Percentiles rank a stretch among this genome's conserved stretches.
Evolutionary conservation across 2,888 invertebrate species (phyloP).

Genomic region (Rotaria sp.): DNA sequence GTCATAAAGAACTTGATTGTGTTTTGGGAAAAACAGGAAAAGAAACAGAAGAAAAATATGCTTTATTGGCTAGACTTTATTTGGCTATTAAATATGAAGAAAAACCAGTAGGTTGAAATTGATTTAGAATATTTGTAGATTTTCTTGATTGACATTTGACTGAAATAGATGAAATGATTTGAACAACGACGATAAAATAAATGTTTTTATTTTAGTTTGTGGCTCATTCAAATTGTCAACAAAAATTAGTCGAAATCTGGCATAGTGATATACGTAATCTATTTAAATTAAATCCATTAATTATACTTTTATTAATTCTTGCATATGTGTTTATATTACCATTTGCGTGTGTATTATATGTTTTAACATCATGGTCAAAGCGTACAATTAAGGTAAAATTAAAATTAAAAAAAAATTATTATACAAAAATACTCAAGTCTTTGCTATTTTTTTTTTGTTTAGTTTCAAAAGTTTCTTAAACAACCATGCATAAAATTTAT

Average conservation of each 20-base stretch:
- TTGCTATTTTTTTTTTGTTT: neutral
- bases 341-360: slow-evolving; percentile 47
- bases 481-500: slow-evolving; percentile 52
- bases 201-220: slow-evolving; percentile 47
- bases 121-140: neutral
- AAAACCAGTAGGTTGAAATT: slow-evolving; percentile 47
- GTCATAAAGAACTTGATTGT: slow-evolving; percentile 51
- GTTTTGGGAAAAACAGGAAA: slow-evolving; percentile 50
- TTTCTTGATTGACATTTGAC: neutral
- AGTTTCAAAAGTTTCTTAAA: slow-evolving; percentile 47
- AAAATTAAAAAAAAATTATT: neutral
- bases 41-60: slow-evolving; percentile 47
- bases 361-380: slow-evolving; percentile 49
- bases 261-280: slow-evolving; percentile 47
- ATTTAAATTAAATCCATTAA: slow-evolving; percentile 45
- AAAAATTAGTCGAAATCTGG: slow-evolving; percentile 51
- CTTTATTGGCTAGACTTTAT: slow-evolving; percentile 48
- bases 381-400: slow-evolving; percentile 47
- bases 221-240: slow-evolving; percentile 53
- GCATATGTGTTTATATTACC: slow-evolving; percentile 48
- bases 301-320: slow-evolving; percentile 44
- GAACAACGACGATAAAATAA: too few relatives aligned
- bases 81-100: slow-evolving; percentile 51
- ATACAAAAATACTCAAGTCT: slow-evolving; percentile 46
- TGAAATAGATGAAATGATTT: too few relatives aligned